phyloP scores from a whole-genome alignment of 2,113 vertebrate species.

The Periophthalmus modestus region DNA sequence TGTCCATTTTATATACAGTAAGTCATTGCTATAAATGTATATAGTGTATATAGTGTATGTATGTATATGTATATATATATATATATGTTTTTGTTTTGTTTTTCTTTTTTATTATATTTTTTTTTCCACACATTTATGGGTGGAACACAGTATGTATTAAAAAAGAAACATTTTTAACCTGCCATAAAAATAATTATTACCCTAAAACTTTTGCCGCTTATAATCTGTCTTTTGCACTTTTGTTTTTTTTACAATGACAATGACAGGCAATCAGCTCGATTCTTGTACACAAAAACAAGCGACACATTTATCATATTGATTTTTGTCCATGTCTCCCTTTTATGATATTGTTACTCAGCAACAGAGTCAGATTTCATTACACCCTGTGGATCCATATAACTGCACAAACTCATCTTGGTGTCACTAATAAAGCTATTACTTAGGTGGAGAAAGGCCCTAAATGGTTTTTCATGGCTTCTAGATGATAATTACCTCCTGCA shows the following conservation, averaged over 20 bases:
- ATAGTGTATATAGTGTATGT: no score
- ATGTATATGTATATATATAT: no score
- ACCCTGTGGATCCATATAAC: slow-evolving; percentile 79
- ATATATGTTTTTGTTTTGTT: no score
- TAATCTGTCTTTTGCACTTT: not conserved
- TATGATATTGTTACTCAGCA: slow-evolving; percentile 73
- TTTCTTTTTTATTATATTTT: no score
- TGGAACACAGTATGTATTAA: no score
- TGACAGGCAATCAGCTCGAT: slow-evolving; percentile 21
- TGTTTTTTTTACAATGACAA: not conserved
- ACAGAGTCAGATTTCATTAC: slow-evolving; percentile 80
- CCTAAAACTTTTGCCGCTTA: not conserved
- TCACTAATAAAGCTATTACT: slow-evolving; percentile 77
- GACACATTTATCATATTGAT: slow-evolving; percentile 51
- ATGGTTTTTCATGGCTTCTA: slow-evolving; percentile 62
- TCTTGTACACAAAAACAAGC: slow-evolving; percentile 18
- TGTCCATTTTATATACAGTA: not conserved
- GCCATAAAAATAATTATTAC: not conserved
- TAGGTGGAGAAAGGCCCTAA: slow-evolving; percentile 64
- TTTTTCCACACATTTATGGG: no score
- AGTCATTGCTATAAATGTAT: no score
- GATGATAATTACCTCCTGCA: slow-evolving; percentile 68
- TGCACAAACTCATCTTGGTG: slow-evolving; percentile 80
- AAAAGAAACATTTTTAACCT: no score
- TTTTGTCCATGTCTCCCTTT: slow-evolving; percentile 54